A percentile compares a stretch with the other conserved stretches of the same genome.
These are phyloP conservation scores for Limnodromus scolopaceus DNA, from an alignment of 2,797 vertebrate species.

Conservation along the genomic window DNA sequence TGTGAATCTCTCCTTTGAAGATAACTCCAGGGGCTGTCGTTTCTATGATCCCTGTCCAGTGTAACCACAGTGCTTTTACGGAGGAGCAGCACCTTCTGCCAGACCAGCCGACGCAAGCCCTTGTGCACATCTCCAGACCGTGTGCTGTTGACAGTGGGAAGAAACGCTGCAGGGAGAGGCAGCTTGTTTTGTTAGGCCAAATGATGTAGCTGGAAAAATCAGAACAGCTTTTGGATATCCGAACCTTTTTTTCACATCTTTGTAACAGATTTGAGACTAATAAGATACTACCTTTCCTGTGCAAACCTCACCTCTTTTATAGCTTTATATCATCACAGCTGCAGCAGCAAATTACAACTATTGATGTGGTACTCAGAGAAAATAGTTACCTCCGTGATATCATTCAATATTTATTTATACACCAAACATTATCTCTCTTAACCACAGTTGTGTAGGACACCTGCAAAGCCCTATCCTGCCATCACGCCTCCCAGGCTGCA, in stretches of 20 bases:
- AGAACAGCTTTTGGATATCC: not conserved
- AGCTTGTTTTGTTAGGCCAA: not conserved
- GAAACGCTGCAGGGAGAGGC: not conserved
- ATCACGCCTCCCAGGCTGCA: not conserved
- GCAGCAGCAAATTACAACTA: not conserved
- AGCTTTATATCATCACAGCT: not conserved
- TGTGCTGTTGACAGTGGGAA: rapidly evolving
- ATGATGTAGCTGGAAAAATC: not conserved
- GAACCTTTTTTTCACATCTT: not conserved
- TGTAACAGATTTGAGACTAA: not conserved
- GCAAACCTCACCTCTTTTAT: not conserved
- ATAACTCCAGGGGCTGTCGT: rapidly evolving
- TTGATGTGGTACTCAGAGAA: not conserved
- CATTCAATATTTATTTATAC: not conserved
- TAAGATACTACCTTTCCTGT: not conserved
- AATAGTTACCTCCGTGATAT: not conserved
- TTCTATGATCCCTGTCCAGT: not conserved
- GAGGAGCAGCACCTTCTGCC: not conserved
- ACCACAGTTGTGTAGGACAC: not conserved
- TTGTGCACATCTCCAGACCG: rapidly evolving
- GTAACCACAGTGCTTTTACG: not conserved
- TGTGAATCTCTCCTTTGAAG: not conserved
- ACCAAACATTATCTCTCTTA: not conserved
- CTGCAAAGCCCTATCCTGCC: not conserved
- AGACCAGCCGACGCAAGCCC: rapidly evolving